Conservation (phyloP, 1,140 invertebrate species). For the Vanessa tameamea region DNA sequence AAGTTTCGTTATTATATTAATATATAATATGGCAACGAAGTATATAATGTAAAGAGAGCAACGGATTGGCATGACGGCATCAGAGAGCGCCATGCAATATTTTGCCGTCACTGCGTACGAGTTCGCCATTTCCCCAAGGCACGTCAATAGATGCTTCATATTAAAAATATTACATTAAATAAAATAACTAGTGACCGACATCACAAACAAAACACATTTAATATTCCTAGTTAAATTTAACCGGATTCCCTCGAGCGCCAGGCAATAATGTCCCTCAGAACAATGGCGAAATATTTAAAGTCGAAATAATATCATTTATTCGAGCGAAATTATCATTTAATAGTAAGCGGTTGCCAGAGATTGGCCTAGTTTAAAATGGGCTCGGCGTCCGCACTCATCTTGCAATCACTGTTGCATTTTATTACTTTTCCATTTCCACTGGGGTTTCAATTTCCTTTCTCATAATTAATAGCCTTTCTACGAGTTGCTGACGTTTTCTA, state of each 20-base stretch:
- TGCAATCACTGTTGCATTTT: conserved; percentile 78
- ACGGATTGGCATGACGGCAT: no score
- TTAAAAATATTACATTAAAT: not conserved
- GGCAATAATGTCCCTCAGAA: not conserved
- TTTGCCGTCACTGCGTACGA: no score
- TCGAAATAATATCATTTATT: conserved; percentile 10
- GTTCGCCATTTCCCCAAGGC: no score
- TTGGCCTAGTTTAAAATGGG: conserved; percentile 39
- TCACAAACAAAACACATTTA: not conserved
- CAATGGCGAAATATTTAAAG: conserved; percentile 15
- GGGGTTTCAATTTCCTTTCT: conserved; percentile 78
- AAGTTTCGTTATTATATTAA: no score
- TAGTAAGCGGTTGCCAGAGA: conserved; percentile 31
- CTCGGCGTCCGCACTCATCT: conserved; percentile 60
- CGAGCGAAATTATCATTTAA: conserved; percentile 24
- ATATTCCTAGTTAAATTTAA: not conserved
- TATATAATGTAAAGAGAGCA: no score
- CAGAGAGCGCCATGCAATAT: no score
- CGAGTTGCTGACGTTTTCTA: conserved; percentile 71
- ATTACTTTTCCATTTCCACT: conserved; percentile 79
- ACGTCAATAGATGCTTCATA: no score
- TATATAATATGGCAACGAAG: no score
- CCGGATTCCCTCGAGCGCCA: not conserved
- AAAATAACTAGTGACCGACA: not conserved
- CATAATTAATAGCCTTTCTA: conserved; percentile 78